Evolutionary conservation across 2,888 invertebrate genomes (phyloP).

Genomic region (Microctonus brassicae): DNA sequence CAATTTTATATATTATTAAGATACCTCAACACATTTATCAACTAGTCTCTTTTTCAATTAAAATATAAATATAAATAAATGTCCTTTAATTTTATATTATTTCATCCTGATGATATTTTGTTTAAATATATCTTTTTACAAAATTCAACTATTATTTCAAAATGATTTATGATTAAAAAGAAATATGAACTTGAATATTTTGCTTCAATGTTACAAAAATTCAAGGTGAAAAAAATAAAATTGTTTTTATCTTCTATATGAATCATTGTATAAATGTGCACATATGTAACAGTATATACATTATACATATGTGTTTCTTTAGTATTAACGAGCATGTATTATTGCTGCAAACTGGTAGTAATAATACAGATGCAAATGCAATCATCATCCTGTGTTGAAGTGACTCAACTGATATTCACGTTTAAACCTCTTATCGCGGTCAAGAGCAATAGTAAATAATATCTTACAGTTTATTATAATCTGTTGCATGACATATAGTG

Average conservation of each 20-base stretch:
- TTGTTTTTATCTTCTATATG: background rate
- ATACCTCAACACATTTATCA: background rate
- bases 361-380: conserved; percentile 15
- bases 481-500: background rate
- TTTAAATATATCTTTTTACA: background rate
- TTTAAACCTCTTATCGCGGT: conserved; percentile 20
- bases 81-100: background rate
- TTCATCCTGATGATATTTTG: no score
- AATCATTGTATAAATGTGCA: background rate
- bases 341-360: background rate
- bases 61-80: background rate
- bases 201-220: background rate
- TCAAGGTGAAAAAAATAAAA: conserved; percentile 1
- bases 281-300: background rate
- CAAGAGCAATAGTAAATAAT: background rate
- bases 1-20: background rate
- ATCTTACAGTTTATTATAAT: background rate
- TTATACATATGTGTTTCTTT: background rate
- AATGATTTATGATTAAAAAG: background rate
- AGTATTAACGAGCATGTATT: background rate
- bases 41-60: background rate
- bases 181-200: background rate
- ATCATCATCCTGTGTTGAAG: background rate
- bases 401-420: conserved; percentile 11
- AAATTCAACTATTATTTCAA: background rate